These are phyloP conservation scores for Cladopsammia gracilis DNA, from an alignment of 64 coral and sea anemone species.

Conservation along the genomic window DNA sequence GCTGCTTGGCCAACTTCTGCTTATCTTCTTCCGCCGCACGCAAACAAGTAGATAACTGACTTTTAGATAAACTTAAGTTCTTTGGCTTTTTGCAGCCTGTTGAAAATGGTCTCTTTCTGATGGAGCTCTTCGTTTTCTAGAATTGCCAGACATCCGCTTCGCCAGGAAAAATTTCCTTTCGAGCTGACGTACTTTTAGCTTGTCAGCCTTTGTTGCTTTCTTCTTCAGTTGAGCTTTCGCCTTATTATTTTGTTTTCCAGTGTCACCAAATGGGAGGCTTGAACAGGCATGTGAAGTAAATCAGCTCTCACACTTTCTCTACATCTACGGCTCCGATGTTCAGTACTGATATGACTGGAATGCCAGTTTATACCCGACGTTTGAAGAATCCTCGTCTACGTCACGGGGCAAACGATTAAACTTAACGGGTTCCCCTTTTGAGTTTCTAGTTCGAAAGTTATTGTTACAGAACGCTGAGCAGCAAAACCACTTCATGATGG, in stretches of 20 bases:
- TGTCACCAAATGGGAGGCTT: background rate
- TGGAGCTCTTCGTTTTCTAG: constrained; percentile 43
- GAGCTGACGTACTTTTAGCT: constrained; percentile 35
- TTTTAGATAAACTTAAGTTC: constrained; percentile 39
- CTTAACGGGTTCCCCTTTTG: too few relatives aligned
- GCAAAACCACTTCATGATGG: too few relatives aligned
- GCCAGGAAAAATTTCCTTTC: constrained; percentile 50
- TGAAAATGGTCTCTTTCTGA: too few relatives aligned
- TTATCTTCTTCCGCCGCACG: constrained; percentile 11
- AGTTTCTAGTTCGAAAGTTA: too few relatives aligned
- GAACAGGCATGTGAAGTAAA: background rate
- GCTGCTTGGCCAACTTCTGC: constrained; percentile 20
- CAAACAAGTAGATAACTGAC: constrained; percentile 49
- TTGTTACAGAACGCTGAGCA: too few relatives aligned
- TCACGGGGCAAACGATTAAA: constrained; percentile 46
- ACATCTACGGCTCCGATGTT: constrained; percentile 13
- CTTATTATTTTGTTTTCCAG: constrained; percentile 1
- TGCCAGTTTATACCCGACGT: constrained; percentile 31
- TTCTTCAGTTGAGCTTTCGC: constrained; percentile 19
- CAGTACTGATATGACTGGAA: background rate
- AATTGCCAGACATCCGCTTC: constrained; percentile 26
- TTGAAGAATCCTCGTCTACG: constrained; percentile 27
- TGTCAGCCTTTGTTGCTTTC: constrained; percentile 39
- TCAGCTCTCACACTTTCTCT: background rate
- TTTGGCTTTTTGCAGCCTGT: constrained; percentile 22